Evolutionary conservation across 2,888 invertebrate species (phyloP).

Genomic region (Idaea dimidiata): DNA sequence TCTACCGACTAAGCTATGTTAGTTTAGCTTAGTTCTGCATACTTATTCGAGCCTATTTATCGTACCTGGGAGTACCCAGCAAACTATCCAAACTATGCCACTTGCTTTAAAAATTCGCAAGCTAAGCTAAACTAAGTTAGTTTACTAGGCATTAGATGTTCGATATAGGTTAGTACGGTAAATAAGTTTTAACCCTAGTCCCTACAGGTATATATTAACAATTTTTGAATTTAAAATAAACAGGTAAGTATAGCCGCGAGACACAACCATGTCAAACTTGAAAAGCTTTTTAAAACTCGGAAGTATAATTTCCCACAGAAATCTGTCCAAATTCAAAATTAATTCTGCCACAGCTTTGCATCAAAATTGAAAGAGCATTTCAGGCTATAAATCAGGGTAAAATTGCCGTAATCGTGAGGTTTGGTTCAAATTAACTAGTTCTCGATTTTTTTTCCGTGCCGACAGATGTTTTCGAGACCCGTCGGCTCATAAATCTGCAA

Average conservation of each 20-base stretch:
- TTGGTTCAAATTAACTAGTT: constrained; percentile 40
- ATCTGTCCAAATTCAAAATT: neutral
- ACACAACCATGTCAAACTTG: neutral
- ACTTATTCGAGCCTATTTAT: too few relatives aligned
- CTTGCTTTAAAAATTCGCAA: too few relatives aligned
- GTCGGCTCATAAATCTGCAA: constrained; percentile 55
- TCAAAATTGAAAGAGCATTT: neutral
- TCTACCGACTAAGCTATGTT: too few relatives aligned
- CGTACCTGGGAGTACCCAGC: too few relatives aligned
- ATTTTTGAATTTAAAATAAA: too few relatives aligned
- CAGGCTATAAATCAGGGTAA: constrained; percentile 13
- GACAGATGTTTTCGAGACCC: constrained; percentile 57
- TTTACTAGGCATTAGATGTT: too few relatives aligned
- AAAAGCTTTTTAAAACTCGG: neutral
- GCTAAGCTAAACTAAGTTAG: too few relatives aligned
- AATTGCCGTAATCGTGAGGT: constrained; percentile 34
- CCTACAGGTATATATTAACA: too few relatives aligned
- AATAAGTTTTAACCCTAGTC: too few relatives aligned
- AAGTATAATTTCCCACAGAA: neutral
- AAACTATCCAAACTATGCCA: too few relatives aligned
- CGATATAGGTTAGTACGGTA: too few relatives aligned
- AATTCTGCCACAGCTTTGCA: neutral
- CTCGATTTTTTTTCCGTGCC: constrained; percentile 31
- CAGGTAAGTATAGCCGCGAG: neutral
- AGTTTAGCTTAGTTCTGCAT: too few relatives aligned